Base-by-base conservation (phyloP, 2,797 vertebrate species). In the Malurus leucopterus region DNA sequence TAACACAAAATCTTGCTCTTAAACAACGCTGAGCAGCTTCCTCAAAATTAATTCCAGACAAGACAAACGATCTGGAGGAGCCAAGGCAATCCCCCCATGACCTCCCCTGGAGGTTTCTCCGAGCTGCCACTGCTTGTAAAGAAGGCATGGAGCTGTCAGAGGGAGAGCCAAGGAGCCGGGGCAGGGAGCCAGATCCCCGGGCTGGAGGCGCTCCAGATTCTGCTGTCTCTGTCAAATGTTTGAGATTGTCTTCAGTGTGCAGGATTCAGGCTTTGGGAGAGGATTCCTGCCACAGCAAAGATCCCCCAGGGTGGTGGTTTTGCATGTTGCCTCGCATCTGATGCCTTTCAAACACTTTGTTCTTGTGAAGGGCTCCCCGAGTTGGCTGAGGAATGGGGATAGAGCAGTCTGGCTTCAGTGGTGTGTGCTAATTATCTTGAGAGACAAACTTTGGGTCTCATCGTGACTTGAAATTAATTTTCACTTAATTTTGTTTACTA, bases 41-140 rank as follows among this genome's bases (percentile, higher is more conserved):
- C 92, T 93, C 84, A 79, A 90, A 95, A 92, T 86, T 94, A 79
- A 92, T 95, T 93, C 84, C 63, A 65, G 63, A 20, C 86, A 78
- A 93, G 89, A 95, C 57, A 93, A 93, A 94, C 11, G 57, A 89
- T 16, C 30, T 2, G 13, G 38, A 92, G 67, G 82, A 95, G 78
- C 53, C 86, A 84, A 84, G 57, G 36, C 78, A 94, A 65, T 65
- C 82, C 79, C 82, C 53, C 70, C 40, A 2, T 91, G 92, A 86
- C 86, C 86, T 93, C 55, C 89, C 88, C 64, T 76, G 76, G 89
- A 92, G 92, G 79, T 68, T 91, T 70, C 94, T 95, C 74, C 71
- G 93, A 88, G 82, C 71, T 95, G 84, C 88, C 87, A 63, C 90
- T 63, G 67, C 71, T 83, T 88, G 65, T 74, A 90, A 69, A 93